Evolutionary conservation across 2,797 vertebrate species (phyloP), one percentile per base, ranked within the genome.

Genomic region (Lindbergichthys nudifrons): DNA sequence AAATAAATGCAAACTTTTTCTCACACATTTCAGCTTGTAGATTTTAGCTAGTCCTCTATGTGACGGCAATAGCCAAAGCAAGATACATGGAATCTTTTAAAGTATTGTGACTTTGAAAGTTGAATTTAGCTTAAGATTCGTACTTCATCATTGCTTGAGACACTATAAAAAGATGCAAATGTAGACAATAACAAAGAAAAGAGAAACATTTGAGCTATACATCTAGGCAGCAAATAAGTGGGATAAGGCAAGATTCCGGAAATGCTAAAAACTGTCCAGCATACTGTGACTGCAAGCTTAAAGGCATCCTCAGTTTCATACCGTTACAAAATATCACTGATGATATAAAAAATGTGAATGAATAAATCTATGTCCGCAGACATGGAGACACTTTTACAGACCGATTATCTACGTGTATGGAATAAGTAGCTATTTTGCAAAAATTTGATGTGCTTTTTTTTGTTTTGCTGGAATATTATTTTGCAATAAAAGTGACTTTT

Each of bases 401-500:
- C 81, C 60, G 82, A 80, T 79, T 87, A 92, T 87, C 88, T 89
- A 92, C 84, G 82, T 88, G 79, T 91, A 80, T 81, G 77, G 69
- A 89, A 92, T 84, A 88, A 88, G 77, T 92, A 87, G 87, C 80
- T 81, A 46, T 89, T 93, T 93, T 92, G 84, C 81, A 52, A 79
- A 26, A 65, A 85, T 75, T 77, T 89, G 73, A 83, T 91, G 87
- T 92, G 81, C 71, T 89, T 85, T 81, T 72, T 88, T 87, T 86
- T 81, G n/a, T 75, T 89, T 84, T 85, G 75, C 83, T 85, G 73
- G 66, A 77, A 80, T 90, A 76, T 92, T 87, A 87, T 88, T 92
- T 93, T 91, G 82, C 88, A 94, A 91, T 93, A 92, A 93, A 92
- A 83, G 46, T 79, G 21, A 62, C 79, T 91, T 87, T 87, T 79